phyloP scores from a whole-genome alignment of 2,113 vertebrate species.

The Menura novaehollandiae region DNA sequence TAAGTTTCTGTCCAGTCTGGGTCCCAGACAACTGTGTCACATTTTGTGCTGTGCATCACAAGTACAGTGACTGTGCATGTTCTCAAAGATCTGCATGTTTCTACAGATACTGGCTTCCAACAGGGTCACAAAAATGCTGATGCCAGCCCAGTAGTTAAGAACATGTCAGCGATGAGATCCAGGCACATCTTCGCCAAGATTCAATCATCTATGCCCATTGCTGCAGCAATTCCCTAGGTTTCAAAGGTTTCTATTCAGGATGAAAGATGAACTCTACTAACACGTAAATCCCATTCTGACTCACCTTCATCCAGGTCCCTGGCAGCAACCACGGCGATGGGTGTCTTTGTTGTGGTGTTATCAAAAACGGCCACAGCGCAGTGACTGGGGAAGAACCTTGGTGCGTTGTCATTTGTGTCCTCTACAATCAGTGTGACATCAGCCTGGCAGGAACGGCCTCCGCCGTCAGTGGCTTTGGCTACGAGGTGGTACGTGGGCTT shows the following conservation, averaged over 20 bases:
- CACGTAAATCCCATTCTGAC: not conserved
- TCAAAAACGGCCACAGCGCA: conserved; percentile 90
- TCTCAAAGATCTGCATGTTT: not conserved
- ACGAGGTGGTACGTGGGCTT: conserved; percentile 79
- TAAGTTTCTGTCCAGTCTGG: not conserved
- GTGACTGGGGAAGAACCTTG: conserved; percentile 85
- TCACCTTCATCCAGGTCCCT: conserved; percentile 91
- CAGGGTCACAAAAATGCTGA: not conserved
- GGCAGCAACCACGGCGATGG: conserved; percentile 88
- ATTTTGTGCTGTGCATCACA: not conserved
- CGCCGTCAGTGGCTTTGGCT: conserved; percentile 90
- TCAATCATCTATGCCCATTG: not conserved
- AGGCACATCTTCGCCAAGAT: not conserved
- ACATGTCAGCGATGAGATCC: not conserved
- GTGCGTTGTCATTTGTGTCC: conserved; percentile 92
- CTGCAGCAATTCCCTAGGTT: not conserved
- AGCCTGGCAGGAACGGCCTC: conserved; percentile 89
- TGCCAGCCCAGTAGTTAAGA: not conserved
- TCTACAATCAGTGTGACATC: conserved; percentile 80
- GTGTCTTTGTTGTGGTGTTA: conserved; percentile 91
- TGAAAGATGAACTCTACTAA: not conserved
- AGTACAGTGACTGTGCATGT: not conserved
- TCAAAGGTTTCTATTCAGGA: not conserved
- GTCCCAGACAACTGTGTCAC: not conserved
- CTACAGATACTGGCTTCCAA: not conserved